Evolutionary conservation across 1,140 invertebrate genomes (phyloP).

Genomic region (Platyscapa corneri): DNA sequence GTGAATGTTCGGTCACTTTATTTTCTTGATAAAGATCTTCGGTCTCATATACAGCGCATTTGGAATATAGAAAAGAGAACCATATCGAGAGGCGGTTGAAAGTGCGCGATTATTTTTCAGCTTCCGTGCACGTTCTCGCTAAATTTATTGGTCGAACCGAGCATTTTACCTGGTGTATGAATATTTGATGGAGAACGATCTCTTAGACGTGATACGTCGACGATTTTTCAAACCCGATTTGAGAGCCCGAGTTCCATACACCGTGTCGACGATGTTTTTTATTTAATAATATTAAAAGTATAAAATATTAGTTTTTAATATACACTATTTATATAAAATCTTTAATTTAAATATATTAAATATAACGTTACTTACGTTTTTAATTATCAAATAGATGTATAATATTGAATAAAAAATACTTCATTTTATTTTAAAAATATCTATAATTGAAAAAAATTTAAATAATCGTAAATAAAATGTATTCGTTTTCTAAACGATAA

Average conservation of each 20-base stretch:
- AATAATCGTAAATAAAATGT: too few species aligned
- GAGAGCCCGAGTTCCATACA: background rate
- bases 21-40: conserved; percentile 45
- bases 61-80: conserved; percentile 39
- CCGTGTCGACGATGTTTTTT: background rate
- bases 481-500: too few species aligned
- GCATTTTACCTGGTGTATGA: conserved; percentile 45
- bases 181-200: conserved; percentile 48
- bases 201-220: conserved; percentile 33
- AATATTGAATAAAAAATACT: too few species aligned
- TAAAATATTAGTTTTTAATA: too few species aligned
- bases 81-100: background rate
- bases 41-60: conserved; percentile 15
- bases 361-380: too few species aligned
- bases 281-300: too few species aligned
- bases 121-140: conserved; percentile 36
- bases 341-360: too few species aligned
- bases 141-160: conserved; percentile 44
- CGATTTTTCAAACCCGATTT: conserved; percentile 44
- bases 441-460: too few species aligned
- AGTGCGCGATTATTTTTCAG: conserved; percentile 45
- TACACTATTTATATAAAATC: too few species aligned
- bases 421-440: too few species aligned
- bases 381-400: too few species aligned
- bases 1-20: conserved; percentile 17